These are phyloP conservation scores for Tricholaema leucomelas DNA, from an alignment of 2,113 vertebrate genomes.

Conservation along the genomic window DNA sequence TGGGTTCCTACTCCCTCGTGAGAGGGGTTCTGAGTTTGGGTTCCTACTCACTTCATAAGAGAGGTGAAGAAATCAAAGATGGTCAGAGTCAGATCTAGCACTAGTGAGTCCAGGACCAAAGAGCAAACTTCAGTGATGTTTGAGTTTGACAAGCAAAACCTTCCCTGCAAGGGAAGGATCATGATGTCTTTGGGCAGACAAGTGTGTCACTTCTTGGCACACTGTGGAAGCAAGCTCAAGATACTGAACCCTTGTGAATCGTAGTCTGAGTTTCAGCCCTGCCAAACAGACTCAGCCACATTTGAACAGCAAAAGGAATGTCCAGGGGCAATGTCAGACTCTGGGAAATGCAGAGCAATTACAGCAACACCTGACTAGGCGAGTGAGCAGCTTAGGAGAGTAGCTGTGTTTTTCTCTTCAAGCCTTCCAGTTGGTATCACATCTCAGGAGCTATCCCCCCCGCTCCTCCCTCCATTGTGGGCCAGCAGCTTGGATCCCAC, in stretches of 20 bases:
- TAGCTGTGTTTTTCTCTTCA: neutral
- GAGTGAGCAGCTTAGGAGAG: neutral
- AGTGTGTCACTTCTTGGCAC: fast-evolving
- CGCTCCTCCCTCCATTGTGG: neutral
- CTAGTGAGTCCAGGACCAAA: neutral
- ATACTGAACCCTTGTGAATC: neutral
- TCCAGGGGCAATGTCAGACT: neutral
- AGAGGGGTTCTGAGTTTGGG: neutral
- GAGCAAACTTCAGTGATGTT: neutral
- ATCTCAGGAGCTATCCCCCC: neutral
- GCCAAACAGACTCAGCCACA: neutral
- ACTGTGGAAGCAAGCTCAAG: neutral
- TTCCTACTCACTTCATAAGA: neutral
- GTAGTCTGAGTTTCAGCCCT: neutral
- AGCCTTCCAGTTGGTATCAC: fast-evolving
- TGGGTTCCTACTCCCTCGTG: neutral
- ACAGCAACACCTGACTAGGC: neutral
- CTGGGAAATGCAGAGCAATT: neutral
- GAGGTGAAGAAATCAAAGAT: neutral
- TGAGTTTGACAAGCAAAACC: neutral
- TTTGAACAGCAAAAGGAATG: neutral
- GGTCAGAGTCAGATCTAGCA: neutral
- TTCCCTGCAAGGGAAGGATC: neutral
- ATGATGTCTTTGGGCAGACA: neutral
- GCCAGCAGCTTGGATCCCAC: neutral